Conservation (phyloP, 2,113 vertebrate species). For the Camelus bactrianus region DNA sequence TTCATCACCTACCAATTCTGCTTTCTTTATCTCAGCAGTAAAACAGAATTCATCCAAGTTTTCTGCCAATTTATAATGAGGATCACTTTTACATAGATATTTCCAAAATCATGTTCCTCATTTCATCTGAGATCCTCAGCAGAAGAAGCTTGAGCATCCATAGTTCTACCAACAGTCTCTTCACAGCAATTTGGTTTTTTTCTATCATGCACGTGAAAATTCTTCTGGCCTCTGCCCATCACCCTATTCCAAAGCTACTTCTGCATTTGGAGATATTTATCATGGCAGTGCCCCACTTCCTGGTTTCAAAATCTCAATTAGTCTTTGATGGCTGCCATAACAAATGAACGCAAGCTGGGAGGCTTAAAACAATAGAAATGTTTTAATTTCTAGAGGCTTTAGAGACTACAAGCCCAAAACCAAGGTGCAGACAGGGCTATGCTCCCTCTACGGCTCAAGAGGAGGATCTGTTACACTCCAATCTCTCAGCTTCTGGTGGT, state of each 20-base stretch:
- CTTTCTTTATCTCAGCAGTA: not conserved
- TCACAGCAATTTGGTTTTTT: not conserved
- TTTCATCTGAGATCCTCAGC: not conserved
- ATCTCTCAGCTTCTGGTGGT: not conserved
- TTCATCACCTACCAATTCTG: not conserved
- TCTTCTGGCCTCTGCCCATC: not conserved
- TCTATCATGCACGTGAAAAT: not conserved
- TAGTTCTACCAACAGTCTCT: not conserved
- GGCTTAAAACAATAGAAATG: not conserved
- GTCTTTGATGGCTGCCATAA: not conserved
- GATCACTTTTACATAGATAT: not conserved
- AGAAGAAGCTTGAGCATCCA: not conserved
- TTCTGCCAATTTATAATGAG: not conserved
- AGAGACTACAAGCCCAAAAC: not conserved
- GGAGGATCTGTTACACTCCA: fast-evolving
- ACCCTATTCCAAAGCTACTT: not conserved
- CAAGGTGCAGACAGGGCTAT: not conserved
- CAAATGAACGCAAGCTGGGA: not conserved
- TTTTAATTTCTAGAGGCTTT: not conserved
- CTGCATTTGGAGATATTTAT: not conserved
- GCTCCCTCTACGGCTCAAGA: not conserved
- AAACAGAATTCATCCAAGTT: not conserved
- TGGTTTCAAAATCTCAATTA: not conserved
- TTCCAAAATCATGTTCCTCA: not conserved
- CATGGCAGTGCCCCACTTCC: not conserved